Percentiles rank a stretch among this genome's conserved stretches.
phyloP scores from a whole-genome alignment of 2,797 vertebrate species.

The Brotula barbata region DNA sequence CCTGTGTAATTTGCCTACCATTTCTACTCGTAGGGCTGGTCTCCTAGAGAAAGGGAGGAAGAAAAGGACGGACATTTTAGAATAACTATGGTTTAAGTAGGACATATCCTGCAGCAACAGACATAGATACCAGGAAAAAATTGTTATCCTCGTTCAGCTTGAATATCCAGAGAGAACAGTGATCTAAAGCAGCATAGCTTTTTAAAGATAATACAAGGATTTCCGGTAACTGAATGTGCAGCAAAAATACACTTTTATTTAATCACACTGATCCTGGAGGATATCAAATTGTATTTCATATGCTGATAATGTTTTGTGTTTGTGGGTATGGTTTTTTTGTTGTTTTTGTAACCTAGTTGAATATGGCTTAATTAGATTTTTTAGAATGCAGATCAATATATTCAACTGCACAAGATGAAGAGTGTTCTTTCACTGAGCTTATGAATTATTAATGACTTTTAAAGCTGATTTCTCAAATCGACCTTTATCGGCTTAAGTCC shows the following conservation, averaged over 20 bases:
- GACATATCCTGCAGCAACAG: slow-evolving; percentile 48
- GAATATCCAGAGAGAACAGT: too few species aligned
- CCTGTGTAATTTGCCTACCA: slow-evolving; percentile 10
- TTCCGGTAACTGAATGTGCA: background rate
- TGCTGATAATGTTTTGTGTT: background rate
- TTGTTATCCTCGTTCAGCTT: background rate
- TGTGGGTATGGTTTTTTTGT: background rate
- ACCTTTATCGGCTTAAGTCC: too few species aligned
- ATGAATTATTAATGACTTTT: too few species aligned
- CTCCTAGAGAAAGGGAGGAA: slow-evolving; percentile 38
- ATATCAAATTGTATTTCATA: background rate
- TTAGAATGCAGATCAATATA: too few species aligned
- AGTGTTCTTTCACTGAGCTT: too few species aligned
- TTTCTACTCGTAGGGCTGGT: slow-evolving; percentile 14
- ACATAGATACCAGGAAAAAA: slow-evolving; percentile 9
- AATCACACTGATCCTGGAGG: background rate
- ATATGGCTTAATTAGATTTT: background rate
- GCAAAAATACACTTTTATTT: background rate
- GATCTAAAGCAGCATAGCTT: too few species aligned
- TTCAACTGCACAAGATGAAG: too few species aligned
- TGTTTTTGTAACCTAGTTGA: background rate
- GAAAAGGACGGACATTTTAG: slow-evolving; percentile 25
- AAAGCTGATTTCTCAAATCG: too few species aligned
- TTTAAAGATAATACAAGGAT: background rate
- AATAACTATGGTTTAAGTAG: slow-evolving; percentile 51